phyloP scores from a whole-genome alignment of 2,888 invertebrate species.

The Idaea straminata region DNA sequence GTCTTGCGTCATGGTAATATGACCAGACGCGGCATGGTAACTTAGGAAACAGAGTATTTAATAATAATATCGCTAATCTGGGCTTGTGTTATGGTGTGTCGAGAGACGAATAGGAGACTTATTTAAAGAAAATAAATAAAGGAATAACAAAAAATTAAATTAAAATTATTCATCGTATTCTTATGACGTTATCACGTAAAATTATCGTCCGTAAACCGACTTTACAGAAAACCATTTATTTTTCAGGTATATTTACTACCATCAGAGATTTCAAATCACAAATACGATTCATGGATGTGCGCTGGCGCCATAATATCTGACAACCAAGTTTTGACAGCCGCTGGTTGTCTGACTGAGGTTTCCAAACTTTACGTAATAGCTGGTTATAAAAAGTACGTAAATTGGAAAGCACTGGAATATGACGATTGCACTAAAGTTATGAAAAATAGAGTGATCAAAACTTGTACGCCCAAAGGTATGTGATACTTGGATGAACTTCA shows the following conservation, averaged over 20 bases:
- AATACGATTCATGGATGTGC: conserved; percentile 15
- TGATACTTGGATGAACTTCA: too few relatives aligned
- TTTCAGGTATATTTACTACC: conserved; percentile 7
- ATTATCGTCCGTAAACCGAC: neutral
- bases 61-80: too few relatives aligned
- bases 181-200: too few relatives aligned
- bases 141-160: neutral
- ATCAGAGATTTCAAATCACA: neutral
- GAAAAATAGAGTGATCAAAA: conserved; percentile 33
- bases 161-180: too few relatives aligned
- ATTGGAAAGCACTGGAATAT: conserved; percentile 14
- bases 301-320: conserved; percentile 23
- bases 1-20: too few relatives aligned
- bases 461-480: neutral
- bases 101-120: too few relatives aligned
- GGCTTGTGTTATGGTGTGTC: too few relatives aligned
- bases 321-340: conserved; percentile 32
- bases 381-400: conserved; percentile 36
- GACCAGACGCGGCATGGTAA: too few relatives aligned
- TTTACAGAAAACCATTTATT: neutral
- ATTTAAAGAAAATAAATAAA: too few relatives aligned
- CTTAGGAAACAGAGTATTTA: too few relatives aligned
- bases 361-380: conserved; percentile 34
- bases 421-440: conserved; percentile 32
- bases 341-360: conserved; percentile 36